phyloP scores from a whole-genome alignment of 2,113 vertebrate species.

The Syngnathoides biaculeatus region DNA sequence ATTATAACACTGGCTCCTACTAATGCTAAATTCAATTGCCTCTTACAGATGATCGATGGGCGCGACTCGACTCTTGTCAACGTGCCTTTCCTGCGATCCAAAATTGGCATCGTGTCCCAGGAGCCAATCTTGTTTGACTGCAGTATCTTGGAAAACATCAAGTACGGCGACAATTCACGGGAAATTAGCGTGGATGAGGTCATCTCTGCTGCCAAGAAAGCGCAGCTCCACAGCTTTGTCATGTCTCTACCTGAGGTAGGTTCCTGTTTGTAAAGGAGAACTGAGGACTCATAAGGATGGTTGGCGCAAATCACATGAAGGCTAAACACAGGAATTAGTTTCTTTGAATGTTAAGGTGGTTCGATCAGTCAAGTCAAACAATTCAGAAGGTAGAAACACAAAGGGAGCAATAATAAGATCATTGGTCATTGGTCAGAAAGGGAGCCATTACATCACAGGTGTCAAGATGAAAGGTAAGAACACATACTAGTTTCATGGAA shows the following conservation, averaged over 20 bases:
- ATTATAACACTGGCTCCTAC: slow-evolving; percentile 26
- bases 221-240: slow-evolving; percentile 78
- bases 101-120: slow-evolving; percentile 79
- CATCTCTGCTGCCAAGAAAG: slow-evolving; percentile 71
- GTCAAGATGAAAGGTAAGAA: no score
- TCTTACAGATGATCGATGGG: slow-evolving; percentile 73
- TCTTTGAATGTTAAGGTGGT: background rate
- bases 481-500: no score
- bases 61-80: slow-evolving; percentile 59
- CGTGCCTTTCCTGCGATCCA: slow-evolving; percentile 75
- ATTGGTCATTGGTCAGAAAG: no score
- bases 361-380: background rate
- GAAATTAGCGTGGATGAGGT: slow-evolving; percentile 72
- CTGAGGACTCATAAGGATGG: background rate
- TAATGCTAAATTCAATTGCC: slow-evolving; percentile 50
- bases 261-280: background rate
- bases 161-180: slow-evolving; percentile 73
- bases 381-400: background rate
- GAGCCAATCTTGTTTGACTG: slow-evolving; percentile 79
- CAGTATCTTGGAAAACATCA: slow-evolving; percentile 78
- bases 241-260: slow-evolving; percentile 75
- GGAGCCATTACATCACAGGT: background rate
- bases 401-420: slow-evolving; percentile 2
- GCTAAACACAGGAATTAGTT: background rate
- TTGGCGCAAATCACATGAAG: background rate